Conservation (phyloP, 2,888 invertebrate genomes). For the Pachydiplax longipennis region DNA sequence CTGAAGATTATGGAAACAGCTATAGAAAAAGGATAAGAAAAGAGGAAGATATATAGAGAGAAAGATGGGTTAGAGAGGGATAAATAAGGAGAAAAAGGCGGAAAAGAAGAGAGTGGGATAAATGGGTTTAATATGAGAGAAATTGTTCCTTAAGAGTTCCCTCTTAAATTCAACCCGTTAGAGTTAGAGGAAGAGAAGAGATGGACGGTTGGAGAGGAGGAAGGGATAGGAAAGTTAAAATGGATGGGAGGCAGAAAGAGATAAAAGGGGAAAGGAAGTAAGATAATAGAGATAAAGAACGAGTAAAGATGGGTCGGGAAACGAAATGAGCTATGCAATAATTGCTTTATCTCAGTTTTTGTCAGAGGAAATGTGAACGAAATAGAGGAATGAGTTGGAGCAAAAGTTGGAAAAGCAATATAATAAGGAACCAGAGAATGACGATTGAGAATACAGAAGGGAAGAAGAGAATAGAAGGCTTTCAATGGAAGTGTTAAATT, state of each 20-base stretch:
- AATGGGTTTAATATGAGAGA: slow-evolving; percentile 53
- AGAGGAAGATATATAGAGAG: not conserved
- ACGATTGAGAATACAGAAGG: too few species aligned
- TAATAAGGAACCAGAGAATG: too few species aligned
- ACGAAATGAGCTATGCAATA: not conserved
- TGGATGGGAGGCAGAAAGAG: not conserved
- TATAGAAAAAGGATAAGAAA: not conserved
- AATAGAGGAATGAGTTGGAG: too few species aligned
- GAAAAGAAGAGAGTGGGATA: slow-evolving; percentile 47
- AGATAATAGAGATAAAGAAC: not conserved
- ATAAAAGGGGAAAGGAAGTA: not conserved
- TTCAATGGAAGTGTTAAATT: too few species aligned
- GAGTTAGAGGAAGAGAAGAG: not conserved
- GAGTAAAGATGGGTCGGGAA: not conserved
- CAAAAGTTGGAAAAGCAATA: too few species aligned
- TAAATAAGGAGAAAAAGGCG: slow-evolving; percentile 44
- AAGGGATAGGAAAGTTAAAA: slow-evolving; percentile 39
- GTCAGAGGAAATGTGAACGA: too few species aligned
- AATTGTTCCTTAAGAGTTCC: slow-evolving; percentile 54
- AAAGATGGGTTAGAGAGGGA: not conserved
- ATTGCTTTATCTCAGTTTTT: too few species aligned
- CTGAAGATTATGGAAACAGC: not conserved
- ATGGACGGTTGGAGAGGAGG: not conserved
- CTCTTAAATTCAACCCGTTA: slow-evolving; percentile 41
- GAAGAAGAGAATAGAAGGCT: too few species aligned